Evolutionary conservation across 2,797 vertebrate species (phyloP).

Genomic region (Gastrophryne carolinensis): DNA sequence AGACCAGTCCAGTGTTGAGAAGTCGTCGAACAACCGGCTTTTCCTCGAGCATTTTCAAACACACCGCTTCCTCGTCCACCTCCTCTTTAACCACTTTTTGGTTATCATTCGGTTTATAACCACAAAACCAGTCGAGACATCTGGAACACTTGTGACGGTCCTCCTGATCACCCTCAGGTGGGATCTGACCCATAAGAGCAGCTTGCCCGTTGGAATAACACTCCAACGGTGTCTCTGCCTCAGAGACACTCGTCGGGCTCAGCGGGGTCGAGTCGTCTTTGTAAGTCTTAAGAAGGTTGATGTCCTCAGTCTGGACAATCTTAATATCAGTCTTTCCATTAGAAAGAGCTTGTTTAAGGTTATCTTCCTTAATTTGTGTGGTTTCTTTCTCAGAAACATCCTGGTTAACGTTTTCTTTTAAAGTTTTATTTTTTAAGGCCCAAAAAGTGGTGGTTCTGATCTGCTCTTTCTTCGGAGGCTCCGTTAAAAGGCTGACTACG

Average conservation of each 20-base stretch:
- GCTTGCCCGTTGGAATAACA: conserved; percentile 74
- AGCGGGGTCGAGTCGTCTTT: conserved; percentile 75
- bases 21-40: conserved; percentile 81
- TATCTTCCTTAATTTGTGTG: conserved; percentile 31
- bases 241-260: conserved; percentile 75
- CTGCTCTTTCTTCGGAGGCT: conserved; percentile 82
- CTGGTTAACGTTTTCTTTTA: conserved; percentile 66
- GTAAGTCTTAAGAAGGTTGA: conserved; percentile 81
- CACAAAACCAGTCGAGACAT: conserved; percentile 85
- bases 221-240: conserved; percentile 82
- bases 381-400: conserved; percentile 57
- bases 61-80: conserved; percentile 73
- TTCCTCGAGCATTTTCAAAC: conserved; percentile 89
- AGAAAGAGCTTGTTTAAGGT: conserved; percentile 63
- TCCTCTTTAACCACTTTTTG: conserved; percentile 65
- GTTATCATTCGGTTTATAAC: conserved; percentile 74
- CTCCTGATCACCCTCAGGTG: conserved; percentile 62
- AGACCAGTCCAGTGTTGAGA: conserved; percentile 82
- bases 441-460: conserved; percentile 86
- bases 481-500: conserved; percentile 85
- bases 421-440: conserved; percentile 73
- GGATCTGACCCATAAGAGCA: conserved; percentile 71
- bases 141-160: conserved; percentile 64
- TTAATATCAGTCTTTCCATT: conserved; percentile 77
- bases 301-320: conserved; percentile 72